Evolutionary conservation across 2,888 invertebrate species (phyloP), one percentile per base, ranked within the genome.

Genomic region (Gibbula magus): DNA sequence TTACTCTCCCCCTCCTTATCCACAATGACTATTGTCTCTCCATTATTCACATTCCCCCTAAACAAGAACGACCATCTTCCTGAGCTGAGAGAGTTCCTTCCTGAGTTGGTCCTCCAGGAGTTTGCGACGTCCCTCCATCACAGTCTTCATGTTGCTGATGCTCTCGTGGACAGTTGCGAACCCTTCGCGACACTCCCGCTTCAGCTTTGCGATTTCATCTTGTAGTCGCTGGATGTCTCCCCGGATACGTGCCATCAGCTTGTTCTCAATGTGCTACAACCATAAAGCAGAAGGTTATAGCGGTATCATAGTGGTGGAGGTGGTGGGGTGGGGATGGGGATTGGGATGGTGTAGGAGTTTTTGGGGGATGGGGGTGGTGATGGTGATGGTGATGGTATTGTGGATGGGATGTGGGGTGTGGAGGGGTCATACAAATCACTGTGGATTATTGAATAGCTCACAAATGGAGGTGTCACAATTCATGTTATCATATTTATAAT

Each of bases 41-140:
- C 39, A 8, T 1, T 3, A 13, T 13, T 13, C 5, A 8, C 45
- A 4, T 10, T 45, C 45, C 45, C 45, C 51, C 76, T 80, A 92
- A 25, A 92, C 91, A 8, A 92, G 86, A 7, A 93, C 93, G 8
- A 93, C 91, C 93, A 93, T 93, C 84, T 92, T 93, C 35, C 92
- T 85, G 25, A 93, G 90, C 80, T 92, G 91, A 32, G 90, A 86
- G 78, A 93, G 91, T 86, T 93, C 93, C 84, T 92, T 92, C 70
- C 91, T 84, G 61, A 93, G 86, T 82, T 91, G 91, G 81, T 92
- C 92, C 78, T 93, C 92, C 29, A 91, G 86, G 13, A 92, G 85
- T 83, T 91, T 91, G 22, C 91, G 85, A 82, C 92, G 92, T 25
- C 92, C 92, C 52, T 93, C 92, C 86, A 91, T 89, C 10, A 92